Conservation (phyloP, 2,113 vertebrate species). For the Dasyprocta punctata region DNA sequence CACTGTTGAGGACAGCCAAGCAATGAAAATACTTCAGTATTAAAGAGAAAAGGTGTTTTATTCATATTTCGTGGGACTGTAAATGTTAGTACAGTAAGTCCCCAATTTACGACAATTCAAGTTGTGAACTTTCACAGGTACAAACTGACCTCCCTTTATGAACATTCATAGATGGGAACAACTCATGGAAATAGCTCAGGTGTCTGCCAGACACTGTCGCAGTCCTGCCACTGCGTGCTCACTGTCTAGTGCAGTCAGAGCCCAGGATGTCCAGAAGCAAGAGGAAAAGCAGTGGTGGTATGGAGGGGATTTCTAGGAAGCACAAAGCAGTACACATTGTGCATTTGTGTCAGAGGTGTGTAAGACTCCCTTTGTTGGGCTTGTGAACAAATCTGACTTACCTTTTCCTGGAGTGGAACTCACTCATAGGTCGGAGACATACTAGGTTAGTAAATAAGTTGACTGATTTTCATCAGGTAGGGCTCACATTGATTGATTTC, state of each 20-base stretch:
- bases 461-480: neutral
- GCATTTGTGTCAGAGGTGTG: neutral
- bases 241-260: neutral
- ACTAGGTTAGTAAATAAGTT: neutral
- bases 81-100: neutral
- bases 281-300: neutral
- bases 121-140: neutral
- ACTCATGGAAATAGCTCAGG: neutral
- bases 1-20: slow-evolving; percentile 55
- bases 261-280: neutral
- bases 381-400: neutral
- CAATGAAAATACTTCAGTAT: slow-evolving; percentile 44
- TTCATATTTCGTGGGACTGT: neutral
- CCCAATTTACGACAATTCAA: neutral
- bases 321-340: neutral
- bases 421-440: neutral
- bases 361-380: too few species aligned
- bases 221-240: neutral
- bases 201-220: neutral
- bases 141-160: neutral
- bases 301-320: neutral
- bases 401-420: neutral
- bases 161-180: neutral
- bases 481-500: neutral
- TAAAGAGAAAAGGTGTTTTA: slow-evolving; percentile 19